Evolutionary conservation across 2,113 vertebrate genomes (phyloP), one percentile per base, ranked within the genome.

Genomic region (Perca fluviatilis): DNA sequence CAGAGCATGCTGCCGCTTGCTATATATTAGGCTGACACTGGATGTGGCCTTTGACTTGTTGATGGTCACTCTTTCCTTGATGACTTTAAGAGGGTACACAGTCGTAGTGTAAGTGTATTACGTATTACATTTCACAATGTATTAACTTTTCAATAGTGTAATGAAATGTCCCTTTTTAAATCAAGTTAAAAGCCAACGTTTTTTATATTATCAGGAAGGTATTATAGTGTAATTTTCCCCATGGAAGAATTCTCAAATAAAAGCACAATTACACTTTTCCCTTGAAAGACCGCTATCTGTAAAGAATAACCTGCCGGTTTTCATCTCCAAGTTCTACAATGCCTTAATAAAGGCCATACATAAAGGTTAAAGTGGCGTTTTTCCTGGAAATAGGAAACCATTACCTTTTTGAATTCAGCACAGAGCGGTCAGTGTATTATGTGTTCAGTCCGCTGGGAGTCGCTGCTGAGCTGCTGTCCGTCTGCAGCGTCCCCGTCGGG

Each of bases 401-500:
- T 15, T 4, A 8, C 14, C 21, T 12, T 21, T 27, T n/a, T 58
- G 4, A 13, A 1, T 56, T 10, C 5, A 70, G 14, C 71, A 2
- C 43, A 0, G 50, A 13, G 7, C 33, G 15, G 1, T 27, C 46
- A 4, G 30, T 86, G 84, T 54, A 54, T 49, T 88, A 21, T 70
- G 58, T 3, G 1, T 4, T 67, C 4, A 6, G 60, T 7, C 80
- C 94, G 43, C 81, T 75, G 14, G 83, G 80, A 61, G 91, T 72
- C 84, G 75, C 84, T 90, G 82, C 50, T 68, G 82, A 74, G 82
- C 87, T 61, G 30, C 36, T 21, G 16, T 40, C 8, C 9, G 3
- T 43, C 19, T 56, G 23, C 62, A 43, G 46, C 1, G 0, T 19
- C n/a, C 7, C 50, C 27, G 14, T 3, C 14, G 49, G 74, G 84